Base-by-base conservation (phyloP, 2,113 vertebrate genomes). In the Antigone vipio region DNA sequence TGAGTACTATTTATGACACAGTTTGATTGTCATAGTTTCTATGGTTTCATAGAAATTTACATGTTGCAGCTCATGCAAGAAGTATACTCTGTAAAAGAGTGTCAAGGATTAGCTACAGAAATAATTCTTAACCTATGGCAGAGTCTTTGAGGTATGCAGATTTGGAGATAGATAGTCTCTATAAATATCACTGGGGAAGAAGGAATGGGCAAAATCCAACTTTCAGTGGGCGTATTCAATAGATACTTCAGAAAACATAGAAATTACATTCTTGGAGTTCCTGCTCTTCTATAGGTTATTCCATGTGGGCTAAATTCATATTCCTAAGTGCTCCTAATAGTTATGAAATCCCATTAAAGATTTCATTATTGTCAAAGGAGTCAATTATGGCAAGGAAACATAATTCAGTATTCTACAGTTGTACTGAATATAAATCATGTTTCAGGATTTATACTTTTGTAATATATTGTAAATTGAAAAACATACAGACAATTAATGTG, bases 1-100 rank as follows among this genome's bases (percentile, higher is more conserved):
- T 44, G 52, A 89, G 64, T 62, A 35, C 69, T 94, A 81, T 88
- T 95, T 92, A 78, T 88, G 71, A 76, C 30, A 77, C 52, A 64
- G 69, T 67, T 94, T 92, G 93, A 90, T 96, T 95, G 71, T 83
- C 78, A 60, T 58, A 22, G 53, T 97, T 95, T 82, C 90, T 95
- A 63, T 94, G 78, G 88, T 94, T 97, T 94, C 88, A 60, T 15
- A 90, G 27, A 89, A 82, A 94, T 88, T 56, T 89, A 15, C 78
- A 68, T 69, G 35, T 56, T 90, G n/a, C 52, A 72, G 72, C 78
- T 92, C 47, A 26, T 42, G 38, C 29, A 80, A 77, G 69, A 85
- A 86, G 7, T 42, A 5, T 72, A 60, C 6, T 71, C 26, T 74
- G 4, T 75, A 71, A 84, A 78, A 85, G 11, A 47, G 30, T 49